Conservation (phyloP, 2,797 vertebrate genomes). For the Sandelia bainsii region DNA sequence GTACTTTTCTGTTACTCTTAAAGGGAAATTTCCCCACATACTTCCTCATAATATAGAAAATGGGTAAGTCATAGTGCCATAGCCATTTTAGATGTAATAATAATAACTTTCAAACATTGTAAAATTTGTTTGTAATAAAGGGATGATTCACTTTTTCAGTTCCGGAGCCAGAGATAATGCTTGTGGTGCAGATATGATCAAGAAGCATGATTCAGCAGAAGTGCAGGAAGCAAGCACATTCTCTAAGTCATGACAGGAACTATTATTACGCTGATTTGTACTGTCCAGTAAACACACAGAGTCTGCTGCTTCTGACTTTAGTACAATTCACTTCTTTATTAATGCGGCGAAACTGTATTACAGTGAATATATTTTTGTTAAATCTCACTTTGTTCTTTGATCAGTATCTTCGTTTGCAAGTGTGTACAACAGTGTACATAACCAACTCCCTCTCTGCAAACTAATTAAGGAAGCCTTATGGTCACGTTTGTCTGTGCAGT, state of each 20-base stretch:
- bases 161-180: slow-evolving; percentile 11
- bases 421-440: not conserved
- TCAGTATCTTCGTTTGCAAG: not conserved
- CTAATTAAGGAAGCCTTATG: not conserved
- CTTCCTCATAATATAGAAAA: slow-evolving; percentile 43
- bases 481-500: not conserved
- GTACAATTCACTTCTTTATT: not conserved
- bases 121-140: not conserved
- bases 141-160: not conserved
- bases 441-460: not conserved
- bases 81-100: not conserved
- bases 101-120: too few relatives aligned
- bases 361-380: too few relatives aligned
- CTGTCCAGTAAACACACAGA: not conserved
- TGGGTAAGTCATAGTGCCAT: not conserved
- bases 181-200: slow-evolving; percentile 42
- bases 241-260: slow-evolving; percentile 39
- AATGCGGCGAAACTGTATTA: not conserved
- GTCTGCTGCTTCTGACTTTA: slow-evolving; percentile 1
- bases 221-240: slow-evolving; percentile 20
- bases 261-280: slow-evolving; percentile 17
- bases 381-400: not conserved
- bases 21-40: not conserved
- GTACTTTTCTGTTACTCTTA: not conserved
- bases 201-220: slow-evolving; percentile 20